phyloP scores from a whole-genome alignment of 2,113 vertebrate genomes.

The Tenrec ecaudatus region DNA sequence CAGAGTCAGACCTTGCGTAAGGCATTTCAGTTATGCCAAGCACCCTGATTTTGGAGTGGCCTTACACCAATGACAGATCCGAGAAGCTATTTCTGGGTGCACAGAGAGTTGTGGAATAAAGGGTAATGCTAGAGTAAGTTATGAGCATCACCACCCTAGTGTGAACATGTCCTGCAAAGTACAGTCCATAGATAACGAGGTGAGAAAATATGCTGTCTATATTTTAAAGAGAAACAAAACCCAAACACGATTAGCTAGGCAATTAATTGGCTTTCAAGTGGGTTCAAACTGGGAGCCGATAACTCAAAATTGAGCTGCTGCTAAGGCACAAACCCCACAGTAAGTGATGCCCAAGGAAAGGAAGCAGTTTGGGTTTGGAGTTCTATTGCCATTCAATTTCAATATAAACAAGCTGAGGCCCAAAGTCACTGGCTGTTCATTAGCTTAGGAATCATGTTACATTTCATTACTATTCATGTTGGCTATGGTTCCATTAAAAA shows the following conservation, averaged over 20 bases:
- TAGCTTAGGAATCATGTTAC: constrained; percentile 88
- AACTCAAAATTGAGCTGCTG: constrained; percentile 56
- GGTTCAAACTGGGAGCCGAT: constrained; percentile 36
- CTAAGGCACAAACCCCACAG: constrained; percentile 56
- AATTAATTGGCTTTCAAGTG: constrained; percentile 71
- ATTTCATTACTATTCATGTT: constrained; percentile 89
- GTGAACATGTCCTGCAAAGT: neutral
- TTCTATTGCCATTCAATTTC: constrained; percentile 86
- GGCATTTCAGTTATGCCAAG: too few relatives aligned
- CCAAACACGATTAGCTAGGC: constrained; percentile 54
- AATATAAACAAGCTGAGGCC: constrained; percentile 87
- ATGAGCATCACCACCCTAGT: neutral
- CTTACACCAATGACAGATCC: too few relatives aligned
- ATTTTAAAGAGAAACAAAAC: constrained; percentile 27
- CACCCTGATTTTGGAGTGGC: too few relatives aligned
- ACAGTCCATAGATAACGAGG: constrained; percentile 24
- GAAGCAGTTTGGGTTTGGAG: constrained; percentile 79
- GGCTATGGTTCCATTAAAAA: constrained; percentile 89
- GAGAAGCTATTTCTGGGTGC: neutral
- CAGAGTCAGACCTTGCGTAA: too few relatives aligned
- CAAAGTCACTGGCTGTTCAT: constrained; percentile 88
- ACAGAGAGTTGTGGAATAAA: neutral
- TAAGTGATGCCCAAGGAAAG: constrained; percentile 68
- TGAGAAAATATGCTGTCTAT: constrained; percentile 16
- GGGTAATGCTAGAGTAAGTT: neutral